phyloP scores from a whole-genome alignment of 2,797 vertebrate species.

The Mallotus villosus region DNA sequence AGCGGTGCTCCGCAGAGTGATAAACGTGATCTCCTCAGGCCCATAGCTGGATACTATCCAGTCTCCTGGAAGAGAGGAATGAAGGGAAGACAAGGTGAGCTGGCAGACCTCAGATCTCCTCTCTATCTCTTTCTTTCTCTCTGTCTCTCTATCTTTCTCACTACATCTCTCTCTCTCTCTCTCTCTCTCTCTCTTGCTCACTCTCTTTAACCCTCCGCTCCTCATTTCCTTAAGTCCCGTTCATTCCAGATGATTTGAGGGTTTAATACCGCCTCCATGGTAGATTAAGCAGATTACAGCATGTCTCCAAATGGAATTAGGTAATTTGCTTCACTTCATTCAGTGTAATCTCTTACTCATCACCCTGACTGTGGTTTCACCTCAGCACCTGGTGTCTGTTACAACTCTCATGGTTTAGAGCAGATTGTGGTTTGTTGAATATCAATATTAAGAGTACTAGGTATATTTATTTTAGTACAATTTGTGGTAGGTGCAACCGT shows the following conservation, averaged over 20 bases:
- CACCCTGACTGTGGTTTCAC: conserved; percentile 16
- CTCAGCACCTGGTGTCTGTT: not conserved
- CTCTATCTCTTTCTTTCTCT: too few species aligned
- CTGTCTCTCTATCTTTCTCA: too few species aligned
- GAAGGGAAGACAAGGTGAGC: not conserved
- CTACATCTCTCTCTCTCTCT: conserved; percentile 6
- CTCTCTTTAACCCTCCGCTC: not conserved
- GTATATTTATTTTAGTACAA: not conserved
- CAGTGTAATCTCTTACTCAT: conserved; percentile 43
- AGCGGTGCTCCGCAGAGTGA: not conserved
- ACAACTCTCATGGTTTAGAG: not conserved
- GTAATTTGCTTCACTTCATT: conserved; percentile 55
- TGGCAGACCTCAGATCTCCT: not conserved
- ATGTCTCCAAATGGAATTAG: conserved; percentile 59
- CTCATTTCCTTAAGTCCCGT: conserved; percentile 41
- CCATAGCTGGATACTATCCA: not conserved
- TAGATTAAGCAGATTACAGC: conserved; percentile 64
- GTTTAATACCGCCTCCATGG: conserved; percentile 48
- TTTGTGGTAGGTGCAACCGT: not conserved
- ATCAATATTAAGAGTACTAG: not conserved
- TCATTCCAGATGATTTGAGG: conserved; percentile 56
- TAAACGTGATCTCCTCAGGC: too few species aligned
- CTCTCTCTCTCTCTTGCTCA: not conserved
- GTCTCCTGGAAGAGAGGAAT: not conserved
- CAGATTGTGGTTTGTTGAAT: not conserved